Evolutionary conservation across 2,797 vertebrate genomes (phyloP).

Genomic region (Anolis apletophallus): DNA sequence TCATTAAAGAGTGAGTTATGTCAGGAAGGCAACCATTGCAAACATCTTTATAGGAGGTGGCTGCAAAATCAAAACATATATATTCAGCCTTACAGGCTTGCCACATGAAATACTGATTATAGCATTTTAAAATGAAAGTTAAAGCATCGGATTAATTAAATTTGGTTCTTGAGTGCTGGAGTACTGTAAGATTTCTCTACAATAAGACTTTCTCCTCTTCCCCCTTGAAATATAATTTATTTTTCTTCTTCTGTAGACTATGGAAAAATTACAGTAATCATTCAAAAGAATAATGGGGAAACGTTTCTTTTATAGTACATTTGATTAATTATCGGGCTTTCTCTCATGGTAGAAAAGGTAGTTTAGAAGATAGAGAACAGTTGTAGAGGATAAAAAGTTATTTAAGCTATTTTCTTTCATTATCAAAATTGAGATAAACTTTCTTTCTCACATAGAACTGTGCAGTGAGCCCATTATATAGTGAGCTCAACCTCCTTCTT

Average conservation of each 20-base stretch:
- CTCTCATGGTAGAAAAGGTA: not conserved
- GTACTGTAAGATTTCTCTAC: constrained; percentile 53
- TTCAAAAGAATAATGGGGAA: constrained; percentile 51
- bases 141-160: constrained; percentile 55
- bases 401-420: not conserved
- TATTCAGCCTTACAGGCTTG: not conserved
- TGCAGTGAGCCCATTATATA: too few species aligned
- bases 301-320: constrained; percentile 21
- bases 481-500: too few species aligned
- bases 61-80: constrained; percentile 6
- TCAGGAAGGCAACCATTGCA: not conserved
- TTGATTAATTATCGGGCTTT: constrained; percentile 15
- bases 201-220: constrained; percentile 53
- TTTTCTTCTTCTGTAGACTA: constrained; percentile 30
- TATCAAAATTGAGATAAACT: not conserved
- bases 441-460: too few species aligned
- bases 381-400: constrained; percentile 33
- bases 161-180: constrained; percentile 37
- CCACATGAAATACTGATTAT: constrained; percentile 56
- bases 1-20: constrained; percentile 10
- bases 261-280: constrained; percentile 54
- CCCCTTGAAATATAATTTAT: not conserved
- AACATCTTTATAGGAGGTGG: not conserved
- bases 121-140: constrained; percentile 54
- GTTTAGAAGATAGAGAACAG: constrained; percentile 11